Base-by-base conservation (phyloP, 2,797 vertebrate species). In the Syndactyla subalaris region DNA sequence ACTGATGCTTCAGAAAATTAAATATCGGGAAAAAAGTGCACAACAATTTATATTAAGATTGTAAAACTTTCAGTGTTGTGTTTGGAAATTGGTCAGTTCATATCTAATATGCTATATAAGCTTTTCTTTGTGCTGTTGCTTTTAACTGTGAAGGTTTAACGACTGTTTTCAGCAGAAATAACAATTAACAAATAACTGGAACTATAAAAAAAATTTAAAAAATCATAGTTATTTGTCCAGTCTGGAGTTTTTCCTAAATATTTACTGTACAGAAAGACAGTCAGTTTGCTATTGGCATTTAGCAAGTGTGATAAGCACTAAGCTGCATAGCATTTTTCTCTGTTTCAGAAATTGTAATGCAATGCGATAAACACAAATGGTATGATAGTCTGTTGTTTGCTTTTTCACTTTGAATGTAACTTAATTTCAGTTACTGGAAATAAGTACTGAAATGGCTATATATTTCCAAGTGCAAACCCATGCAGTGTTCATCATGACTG, bases 371-470 rank as follows among this genome's bases (percentile, higher is more conserved):
- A 43, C 17, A 39, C 3, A 41, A 39, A n/a, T 83, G 17, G 7
- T 49, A 27, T 21, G 10, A 46, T 78, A 58, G 0, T 34, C 34
- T 62, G 32, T 51, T 89, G 23, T 66, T 16, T 34, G 5, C 24
- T 76, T 74, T 80, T 80, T 66, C 5, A 29, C 3, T 71, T 63
- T 21, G 32, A 48, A 49, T 55, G 79, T 55, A 55, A 55, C 22
- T 51, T 67, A 13, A 12, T 67, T 80, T 85, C 12, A 34, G 10
- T 76, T 72, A 70, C 24, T 58, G 18, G 32, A 17, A 54, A 8
- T 54, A 54, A 27, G 11, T 20, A 1, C 29, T 1, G 0, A 62
- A 63, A 43, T 41, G 19, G 7, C 15, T 84, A 3, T 12, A 1
- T 38, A 58, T 66, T 85, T 85, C 21, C 22, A 59, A 57, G 19